Percentiles rank a stretch among this genome's conserved stretches.
Evolutionary conservation across 1,140 invertebrate genomes (phyloP).

Genomic region (Lepidurus couesii): DNA sequence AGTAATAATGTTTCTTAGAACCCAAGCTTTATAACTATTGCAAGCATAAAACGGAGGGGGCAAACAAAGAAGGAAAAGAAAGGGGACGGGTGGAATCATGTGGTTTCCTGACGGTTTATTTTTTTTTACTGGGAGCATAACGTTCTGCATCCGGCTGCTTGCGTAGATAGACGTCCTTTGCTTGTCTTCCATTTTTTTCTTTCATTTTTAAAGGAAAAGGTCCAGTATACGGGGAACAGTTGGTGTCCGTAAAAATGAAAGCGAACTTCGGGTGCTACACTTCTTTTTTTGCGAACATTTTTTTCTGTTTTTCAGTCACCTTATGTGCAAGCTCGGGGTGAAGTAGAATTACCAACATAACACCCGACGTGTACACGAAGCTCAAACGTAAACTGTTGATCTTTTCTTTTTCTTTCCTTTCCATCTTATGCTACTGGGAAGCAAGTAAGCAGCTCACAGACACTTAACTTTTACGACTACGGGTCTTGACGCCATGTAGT

Average conservation of each 20-base stretch:
- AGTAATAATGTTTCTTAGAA: too few species aligned
- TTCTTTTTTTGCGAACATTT: neutral
- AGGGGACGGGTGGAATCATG: neutral
- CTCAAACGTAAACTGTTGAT: neutral
- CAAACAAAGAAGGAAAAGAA: too few species aligned
- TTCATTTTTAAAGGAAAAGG: too few species aligned
- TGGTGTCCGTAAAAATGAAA: neutral
- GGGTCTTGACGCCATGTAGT: neutral
- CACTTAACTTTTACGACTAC: neutral
- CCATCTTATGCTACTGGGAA: neutral
- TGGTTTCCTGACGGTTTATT: neutral
- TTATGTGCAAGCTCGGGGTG: neutral
- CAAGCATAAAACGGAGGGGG: too few species aligned
- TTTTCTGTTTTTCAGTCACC: constrained; percentile 1
- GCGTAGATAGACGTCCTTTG: too few species aligned
- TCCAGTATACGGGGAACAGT: too few species aligned
- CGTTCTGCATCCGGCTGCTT: neutral
- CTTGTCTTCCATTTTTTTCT: too few species aligned
- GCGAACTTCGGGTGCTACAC: neutral
- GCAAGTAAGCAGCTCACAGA: neutral
- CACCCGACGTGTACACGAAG: neutral
- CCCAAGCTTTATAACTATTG: too few species aligned
- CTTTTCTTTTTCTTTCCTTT: neutral
- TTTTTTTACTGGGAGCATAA: neutral
- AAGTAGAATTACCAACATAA: neutral